Percentiles rank a stretch among this genome's conserved stretches.
phyloP scores from a whole-genome alignment of 2,888 invertebrate species.

The Andrena hattorfiana region DNA sequence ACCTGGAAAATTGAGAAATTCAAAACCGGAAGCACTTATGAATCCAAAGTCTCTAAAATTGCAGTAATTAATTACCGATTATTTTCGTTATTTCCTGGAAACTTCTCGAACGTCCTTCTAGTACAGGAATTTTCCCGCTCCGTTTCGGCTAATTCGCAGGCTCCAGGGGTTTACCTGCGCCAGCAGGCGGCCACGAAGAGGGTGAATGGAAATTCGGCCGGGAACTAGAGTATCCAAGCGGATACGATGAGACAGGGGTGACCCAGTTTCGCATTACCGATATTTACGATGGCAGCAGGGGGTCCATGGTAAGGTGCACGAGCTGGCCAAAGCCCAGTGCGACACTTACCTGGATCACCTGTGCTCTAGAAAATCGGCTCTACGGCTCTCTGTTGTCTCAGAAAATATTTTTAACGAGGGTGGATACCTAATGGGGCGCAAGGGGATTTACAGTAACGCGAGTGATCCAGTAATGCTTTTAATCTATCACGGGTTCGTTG shows the following conservation, averaged over 20 bases:
- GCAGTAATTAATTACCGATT: neutral
- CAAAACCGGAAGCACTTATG: neutral
- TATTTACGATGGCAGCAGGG: slow-evolving; percentile 63
- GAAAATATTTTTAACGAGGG: slow-evolving; percentile 3
- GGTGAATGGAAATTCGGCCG: slow-evolving; percentile 41
- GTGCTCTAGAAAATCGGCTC: slow-evolving; percentile 26
- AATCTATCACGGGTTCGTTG: neutral
- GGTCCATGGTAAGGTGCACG: slow-evolving; percentile 49
- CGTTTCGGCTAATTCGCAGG: neutral
- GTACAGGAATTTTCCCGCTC: neutral
- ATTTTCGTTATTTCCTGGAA: neutral
- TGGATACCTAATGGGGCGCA: slow-evolving; percentile 3
- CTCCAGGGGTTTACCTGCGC: slow-evolving; percentile 36
- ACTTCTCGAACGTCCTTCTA: neutral
- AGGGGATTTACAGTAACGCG: neutral
- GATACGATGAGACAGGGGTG: slow-evolving; percentile 50
- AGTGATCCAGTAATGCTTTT: neutral
- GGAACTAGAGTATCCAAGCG: slow-evolving; percentile 2
- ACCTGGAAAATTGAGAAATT: neutral
- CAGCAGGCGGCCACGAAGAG: slow-evolving; percentile 24
- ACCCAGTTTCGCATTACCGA: slow-evolving; percentile 75
- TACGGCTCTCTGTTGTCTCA: neutral
- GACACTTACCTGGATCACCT: slow-evolving; percentile 58
- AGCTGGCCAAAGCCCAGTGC: slow-evolving; percentile 20
- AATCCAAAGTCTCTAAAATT: neutral